Conservation (phyloP, 2,113 vertebrate genomes). For the Collichthys lucidus region DNA sequence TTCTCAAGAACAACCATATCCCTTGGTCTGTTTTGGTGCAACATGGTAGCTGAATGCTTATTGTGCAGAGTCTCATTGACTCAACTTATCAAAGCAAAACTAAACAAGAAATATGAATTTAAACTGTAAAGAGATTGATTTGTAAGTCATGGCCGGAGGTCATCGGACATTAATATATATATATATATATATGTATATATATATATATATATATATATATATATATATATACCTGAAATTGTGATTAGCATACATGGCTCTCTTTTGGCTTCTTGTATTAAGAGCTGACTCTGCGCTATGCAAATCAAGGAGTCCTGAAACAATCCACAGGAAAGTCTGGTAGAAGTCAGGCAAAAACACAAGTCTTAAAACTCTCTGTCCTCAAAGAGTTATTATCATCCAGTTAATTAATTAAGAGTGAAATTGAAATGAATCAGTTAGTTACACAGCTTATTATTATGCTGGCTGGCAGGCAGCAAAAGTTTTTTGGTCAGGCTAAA, state of each 20-base stretch:
- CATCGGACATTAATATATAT: background rate
- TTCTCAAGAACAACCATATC: too few relatives aligned
- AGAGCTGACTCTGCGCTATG: constrained; percentile 26
- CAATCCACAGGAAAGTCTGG: constrained; percentile 30
- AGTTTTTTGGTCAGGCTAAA: background rate
- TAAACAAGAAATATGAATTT: background rate
- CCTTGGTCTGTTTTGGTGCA: too few relatives aligned
- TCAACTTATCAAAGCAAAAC: too few relatives aligned
- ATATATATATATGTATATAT: too few relatives aligned
- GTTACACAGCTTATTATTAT: constrained; percentile 12
- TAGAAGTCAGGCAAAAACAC: constrained; percentile 15
- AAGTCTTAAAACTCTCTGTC: constrained; percentile 4
- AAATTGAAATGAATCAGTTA: constrained; percentile 46
- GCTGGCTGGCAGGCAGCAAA: constrained; percentile 7
- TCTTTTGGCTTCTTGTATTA: constrained; percentile 25
- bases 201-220: too few relatives aligned
- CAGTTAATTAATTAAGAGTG: constrained; percentile 49
- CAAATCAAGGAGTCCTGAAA: constrained; percentile 35
- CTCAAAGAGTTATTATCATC: constrained; percentile 27
- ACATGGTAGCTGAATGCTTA: too few relatives aligned
- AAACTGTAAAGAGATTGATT: background rate
- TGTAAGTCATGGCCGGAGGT: background rate
- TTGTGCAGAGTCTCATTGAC: too few relatives aligned
- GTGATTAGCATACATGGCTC: constrained; percentile 36
- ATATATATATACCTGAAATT: constrained; percentile 6